A percentile compares a stretch with the other conserved stretches of the same genome.
These are phyloP conservation scores for Rhabdornis inornatus DNA, from an alignment of 2,113 vertebrate species.

Conservation along the genomic window DNA sequence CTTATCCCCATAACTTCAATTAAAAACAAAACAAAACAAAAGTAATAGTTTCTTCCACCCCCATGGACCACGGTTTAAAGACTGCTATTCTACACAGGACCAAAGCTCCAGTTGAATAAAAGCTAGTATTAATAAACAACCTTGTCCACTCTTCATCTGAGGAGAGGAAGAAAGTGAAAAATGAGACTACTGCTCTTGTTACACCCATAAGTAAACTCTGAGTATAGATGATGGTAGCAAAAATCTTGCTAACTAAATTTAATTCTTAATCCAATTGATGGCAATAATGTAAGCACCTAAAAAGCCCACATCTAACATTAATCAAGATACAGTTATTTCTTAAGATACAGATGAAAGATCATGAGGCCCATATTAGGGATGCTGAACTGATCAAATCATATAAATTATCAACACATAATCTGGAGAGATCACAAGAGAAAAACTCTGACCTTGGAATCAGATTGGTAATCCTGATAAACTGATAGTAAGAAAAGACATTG, in stretches of 20 bases:
- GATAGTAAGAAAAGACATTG: background rate
- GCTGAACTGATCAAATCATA: background rate
- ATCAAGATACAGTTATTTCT: background rate
- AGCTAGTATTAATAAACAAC: background rate
- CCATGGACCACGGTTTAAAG: background rate
- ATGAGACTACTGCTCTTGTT: background rate
- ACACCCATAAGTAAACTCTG: background rate
- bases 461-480: background rate
- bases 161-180: background rate
- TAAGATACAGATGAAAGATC: background rate
- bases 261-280: background rate
- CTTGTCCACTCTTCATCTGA: background rate
- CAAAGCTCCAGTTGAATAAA: background rate
- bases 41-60: background rate
- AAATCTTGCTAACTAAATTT: background rate
- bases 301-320: background rate
- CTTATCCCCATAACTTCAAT: background rate
- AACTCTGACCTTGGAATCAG: background rate
- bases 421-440: background rate
- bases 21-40: background rate
- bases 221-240: background rate
- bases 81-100: background rate
- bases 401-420: background rate
- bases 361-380: background rate
- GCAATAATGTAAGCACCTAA: background rate